Conservation (phyloP, 2,888 invertebrate genomes). For the Micropterix aruncella region DNA sequence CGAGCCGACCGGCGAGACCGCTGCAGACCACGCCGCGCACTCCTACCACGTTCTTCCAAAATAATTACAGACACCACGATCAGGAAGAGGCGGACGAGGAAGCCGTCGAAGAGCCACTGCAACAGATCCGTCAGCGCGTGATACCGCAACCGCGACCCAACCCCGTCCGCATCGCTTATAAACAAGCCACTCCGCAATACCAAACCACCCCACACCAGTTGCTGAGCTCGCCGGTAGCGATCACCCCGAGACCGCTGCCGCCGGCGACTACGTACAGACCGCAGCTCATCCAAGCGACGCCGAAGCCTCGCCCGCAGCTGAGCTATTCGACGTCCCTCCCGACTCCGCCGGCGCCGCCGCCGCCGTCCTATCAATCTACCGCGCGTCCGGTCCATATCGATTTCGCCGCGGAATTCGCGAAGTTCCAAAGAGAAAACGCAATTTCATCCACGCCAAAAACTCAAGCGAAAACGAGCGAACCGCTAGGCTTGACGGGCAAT, state of each 20-base stretch:
- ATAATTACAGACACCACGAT: slow-evolving; percentile 59
- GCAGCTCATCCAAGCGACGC: slow-evolving; percentile 44
- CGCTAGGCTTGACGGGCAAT: slow-evolving; percentile 31
- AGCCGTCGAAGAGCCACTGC: slow-evolving; percentile 42
- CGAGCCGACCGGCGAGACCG: slow-evolving; percentile 32
- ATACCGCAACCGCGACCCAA: slow-evolving; percentile 34
- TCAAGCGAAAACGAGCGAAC: slow-evolving; percentile 24
- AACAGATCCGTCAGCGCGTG: slow-evolving; percentile 30
- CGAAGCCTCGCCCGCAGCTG: slow-evolving; percentile 29
- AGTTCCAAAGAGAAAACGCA: slow-evolving; percentile 54
- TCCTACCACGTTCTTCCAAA: slow-evolving; percentile 36
- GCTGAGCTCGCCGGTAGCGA: slow-evolving; percentile 12
- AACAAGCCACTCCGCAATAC: slow-evolving; percentile 42
- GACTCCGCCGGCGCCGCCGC: slow-evolving; percentile 39
- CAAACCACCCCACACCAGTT: slow-evolving; percentile 22
- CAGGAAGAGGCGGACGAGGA: slow-evolving; percentile 44
- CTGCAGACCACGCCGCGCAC: slow-evolving; percentile 22
- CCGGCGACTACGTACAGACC: slow-evolving; percentile 55
- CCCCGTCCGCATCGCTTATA: slow-evolving; percentile 21
- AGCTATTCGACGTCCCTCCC: slow-evolving; percentile 34
- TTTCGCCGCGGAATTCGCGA: slow-evolving; percentile 63
- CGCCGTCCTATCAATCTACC: slow-evolving; percentile 21
- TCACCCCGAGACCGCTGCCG: slow-evolving; percentile 30
- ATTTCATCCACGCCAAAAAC: slow-evolving; percentile 37
- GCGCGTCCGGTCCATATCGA: slow-evolving; percentile 33